These are phyloP conservation scores for Torymus texanus DNA, from an alignment of 2,888 invertebrate genomes.

Conservation along the genomic window DNA sequence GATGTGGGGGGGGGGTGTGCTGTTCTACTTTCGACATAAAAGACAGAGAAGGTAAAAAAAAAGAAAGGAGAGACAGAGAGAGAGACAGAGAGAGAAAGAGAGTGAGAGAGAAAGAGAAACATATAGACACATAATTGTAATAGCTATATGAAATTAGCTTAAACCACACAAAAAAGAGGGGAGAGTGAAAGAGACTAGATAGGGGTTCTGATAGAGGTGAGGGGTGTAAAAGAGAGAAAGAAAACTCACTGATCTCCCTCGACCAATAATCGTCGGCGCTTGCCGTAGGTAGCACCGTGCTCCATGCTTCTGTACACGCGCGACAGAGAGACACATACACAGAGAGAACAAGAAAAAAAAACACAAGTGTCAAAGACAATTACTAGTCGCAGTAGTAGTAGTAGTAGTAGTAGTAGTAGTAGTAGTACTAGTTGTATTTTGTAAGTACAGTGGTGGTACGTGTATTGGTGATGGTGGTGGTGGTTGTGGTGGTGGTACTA, in stretches of 20 bases:
- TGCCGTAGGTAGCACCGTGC: conserved; percentile 74
- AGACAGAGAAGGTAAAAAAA: background rate
- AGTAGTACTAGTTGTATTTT: too few relatives aligned
- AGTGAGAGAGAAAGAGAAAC: background rate
- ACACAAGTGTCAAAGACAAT: conserved; percentile 45
- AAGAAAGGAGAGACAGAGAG: background rate
- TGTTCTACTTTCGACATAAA: too few relatives aligned
- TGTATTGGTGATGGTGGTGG: too few relatives aligned
- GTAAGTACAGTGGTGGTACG: too few relatives aligned
- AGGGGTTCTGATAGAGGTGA: background rate
- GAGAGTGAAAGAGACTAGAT: too few relatives aligned
- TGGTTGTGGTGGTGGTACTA: too few relatives aligned
- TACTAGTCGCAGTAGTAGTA: too few relatives aligned
- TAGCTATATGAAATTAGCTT: too few relatives aligned
- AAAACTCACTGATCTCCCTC: conserved; percentile 73
- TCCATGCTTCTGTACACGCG: conserved; percentile 73
- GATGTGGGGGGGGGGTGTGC: too few relatives aligned
- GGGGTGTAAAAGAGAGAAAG: conserved; percentile 51
- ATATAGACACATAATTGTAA: too few relatives aligned
- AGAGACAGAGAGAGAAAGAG: background rate
- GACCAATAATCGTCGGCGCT: conserved; percentile 73
- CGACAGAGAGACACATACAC: conserved; percentile 60
- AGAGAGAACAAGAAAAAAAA: conserved; percentile 18
- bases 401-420: too few relatives aligned
- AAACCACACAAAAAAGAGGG: too few relatives aligned